These are phyloP conservation scores for Sardinella longiceps DNA, from an alignment of 2,797 vertebrate species.

Conservation along the genomic window DNA sequence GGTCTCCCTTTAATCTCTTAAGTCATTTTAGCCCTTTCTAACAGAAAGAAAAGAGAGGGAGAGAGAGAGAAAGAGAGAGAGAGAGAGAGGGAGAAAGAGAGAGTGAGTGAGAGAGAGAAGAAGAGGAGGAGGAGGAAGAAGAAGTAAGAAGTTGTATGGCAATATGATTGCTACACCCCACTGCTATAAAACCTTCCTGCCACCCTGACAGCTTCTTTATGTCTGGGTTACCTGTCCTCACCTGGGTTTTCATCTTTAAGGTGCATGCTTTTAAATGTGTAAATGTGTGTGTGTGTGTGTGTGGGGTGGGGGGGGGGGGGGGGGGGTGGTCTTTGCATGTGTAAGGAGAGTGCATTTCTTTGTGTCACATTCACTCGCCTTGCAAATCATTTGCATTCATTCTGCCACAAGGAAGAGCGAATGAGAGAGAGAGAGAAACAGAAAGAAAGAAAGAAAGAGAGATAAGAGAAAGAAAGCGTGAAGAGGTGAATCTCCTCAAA, in stretches of 20 bases:
- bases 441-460: neutral
- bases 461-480: neutral
- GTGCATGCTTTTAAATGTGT: slow-evolving; percentile 15
- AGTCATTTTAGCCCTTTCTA: slow-evolving; percentile 58
- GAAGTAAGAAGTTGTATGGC: slow-evolving; percentile 2
- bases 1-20: slow-evolving; percentile 56
- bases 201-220: slow-evolving; percentile 31
- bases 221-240: slow-evolving; percentile 45
- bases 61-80: neutral
- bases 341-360: slow-evolving; percentile 1
- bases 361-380: slow-evolving; percentile 3
- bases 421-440: neutral
- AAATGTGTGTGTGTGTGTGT: slow-evolving; percentile 8
- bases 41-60: slow-evolving; percentile 45
- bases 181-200: slow-evolving; percentile 39
- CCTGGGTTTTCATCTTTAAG: slow-evolving; percentile 44
- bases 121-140: neutral
- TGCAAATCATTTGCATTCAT: slow-evolving; percentile 15
- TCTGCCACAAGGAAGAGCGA: neutral
- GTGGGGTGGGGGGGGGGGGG: neutral
- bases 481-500: neutral
- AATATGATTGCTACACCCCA: neutral
- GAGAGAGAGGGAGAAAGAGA: too few species aligned
- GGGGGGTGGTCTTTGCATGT: neutral
- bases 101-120: too few species aligned